phyloP scores from a whole-genome alignment of 2,113 vertebrate species.

The Callipepla squamata region DNA sequence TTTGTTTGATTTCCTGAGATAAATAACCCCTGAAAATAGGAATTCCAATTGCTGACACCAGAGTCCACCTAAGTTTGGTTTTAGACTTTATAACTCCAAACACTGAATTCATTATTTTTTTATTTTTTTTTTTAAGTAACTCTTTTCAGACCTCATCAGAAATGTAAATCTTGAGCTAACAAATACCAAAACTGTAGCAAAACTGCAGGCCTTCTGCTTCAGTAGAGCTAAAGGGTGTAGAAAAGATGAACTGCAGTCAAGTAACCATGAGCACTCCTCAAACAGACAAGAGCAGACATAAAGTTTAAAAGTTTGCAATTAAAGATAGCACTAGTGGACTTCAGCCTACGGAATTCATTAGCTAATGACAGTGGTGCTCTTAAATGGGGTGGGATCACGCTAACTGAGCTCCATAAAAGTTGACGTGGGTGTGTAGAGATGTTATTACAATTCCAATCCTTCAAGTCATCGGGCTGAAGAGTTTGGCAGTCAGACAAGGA shows the following conservation, averaged over 20 bases:
- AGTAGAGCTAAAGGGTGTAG: background rate
- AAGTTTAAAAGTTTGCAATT: background rate
- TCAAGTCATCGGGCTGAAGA: background rate
- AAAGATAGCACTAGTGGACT: conserved; percentile 3
- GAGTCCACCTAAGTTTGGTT: background rate
- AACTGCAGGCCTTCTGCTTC: background rate
- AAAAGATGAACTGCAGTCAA: background rate
- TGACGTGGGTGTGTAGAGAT: conserved; percentile 9
- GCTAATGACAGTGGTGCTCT: background rate
- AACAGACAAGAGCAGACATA: rapidly evolving
- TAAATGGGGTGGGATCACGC: background rate
- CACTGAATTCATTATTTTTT: background rate
- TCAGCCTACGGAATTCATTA: background rate
- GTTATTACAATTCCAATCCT: conserved; percentile 43
- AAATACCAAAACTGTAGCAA: background rate
- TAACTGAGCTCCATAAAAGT: conserved; percentile 11
- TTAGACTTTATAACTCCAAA: background rate
- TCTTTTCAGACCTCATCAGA: background rate
- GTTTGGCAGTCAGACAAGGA: conserved; percentile 50
- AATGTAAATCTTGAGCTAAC: background rate
- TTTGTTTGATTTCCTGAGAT: background rate
- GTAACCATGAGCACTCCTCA: background rate
- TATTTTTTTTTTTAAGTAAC: background rate
- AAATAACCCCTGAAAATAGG: background rate
- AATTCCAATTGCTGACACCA: background rate